phyloP scores from a whole-genome alignment of 2,888 invertebrate genomes.

The Cataglyphis cursor region DNA sequence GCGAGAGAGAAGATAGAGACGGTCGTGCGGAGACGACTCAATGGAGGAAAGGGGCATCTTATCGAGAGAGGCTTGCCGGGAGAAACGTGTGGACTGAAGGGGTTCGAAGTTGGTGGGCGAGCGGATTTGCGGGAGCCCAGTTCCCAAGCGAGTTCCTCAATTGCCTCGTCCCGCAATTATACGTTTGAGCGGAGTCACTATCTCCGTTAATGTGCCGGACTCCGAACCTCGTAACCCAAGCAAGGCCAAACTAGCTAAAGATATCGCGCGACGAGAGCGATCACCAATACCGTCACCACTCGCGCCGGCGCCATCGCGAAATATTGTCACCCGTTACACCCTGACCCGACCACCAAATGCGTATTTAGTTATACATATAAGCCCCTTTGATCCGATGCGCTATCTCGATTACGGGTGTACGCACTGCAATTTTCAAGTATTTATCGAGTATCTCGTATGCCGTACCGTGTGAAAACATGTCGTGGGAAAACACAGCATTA shows the following conservation, averaged over 20 bases:
- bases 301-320: constrained; percentile 71
- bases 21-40: constrained; percentile 69
- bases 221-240: constrained; percentile 76
- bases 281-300: constrained; percentile 49
- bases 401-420: constrained; percentile 74
- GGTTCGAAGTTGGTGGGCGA: constrained; percentile 76
- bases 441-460: constrained; percentile 37
- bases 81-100: constrained; percentile 77
- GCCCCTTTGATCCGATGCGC: constrained; percentile 70
- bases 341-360: constrained; percentile 71
- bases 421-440: constrained; percentile 68
- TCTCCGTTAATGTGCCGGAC: constrained; percentile 85
- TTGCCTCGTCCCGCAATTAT: constrained; percentile 85
- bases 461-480: constrained; percentile 15
- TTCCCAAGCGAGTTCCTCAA: constrained; percentile 84
- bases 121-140: constrained; percentile 78
- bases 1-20: constrained; percentile 63
- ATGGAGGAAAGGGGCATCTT: constrained; percentile 74
- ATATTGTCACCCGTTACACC: constrained; percentile 77
- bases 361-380: constrained; percentile 72
- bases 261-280: constrained; percentile 55
- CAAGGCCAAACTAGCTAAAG: constrained; percentile 73
- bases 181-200: constrained; percentile 86
- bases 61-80: constrained; percentile 77
- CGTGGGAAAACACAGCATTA: constrained; percentile 12